phyloP scores from a whole-genome alignment of 2,113 vertebrate genomes.

The Pipra filicauda region DNA sequence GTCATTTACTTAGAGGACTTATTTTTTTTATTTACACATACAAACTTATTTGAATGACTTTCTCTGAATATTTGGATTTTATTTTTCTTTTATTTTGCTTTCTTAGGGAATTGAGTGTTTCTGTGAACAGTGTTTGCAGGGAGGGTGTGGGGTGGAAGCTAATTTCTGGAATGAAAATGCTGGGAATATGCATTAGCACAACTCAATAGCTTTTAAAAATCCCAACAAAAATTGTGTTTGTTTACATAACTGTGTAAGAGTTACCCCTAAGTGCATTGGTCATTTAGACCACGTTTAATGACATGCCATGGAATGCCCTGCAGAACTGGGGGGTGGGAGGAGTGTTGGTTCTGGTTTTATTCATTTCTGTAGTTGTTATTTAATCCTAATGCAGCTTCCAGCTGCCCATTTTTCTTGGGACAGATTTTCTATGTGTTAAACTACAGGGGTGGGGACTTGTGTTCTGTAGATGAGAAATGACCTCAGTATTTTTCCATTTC shows the following conservation, averaged over 20 bases:
- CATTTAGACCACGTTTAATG: neutral
- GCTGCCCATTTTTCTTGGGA: neutral
- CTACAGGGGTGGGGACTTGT: neutral
- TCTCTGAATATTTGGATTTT: constrained; percentile 61
- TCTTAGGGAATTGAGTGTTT: constrained; percentile 59
- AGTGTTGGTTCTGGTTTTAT: neutral
- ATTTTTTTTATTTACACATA: constrained; percentile 77
- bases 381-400: neutral
- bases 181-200: constrained; percentile 54
- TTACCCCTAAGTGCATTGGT: neutral
- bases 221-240: neutral
- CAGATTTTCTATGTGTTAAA: neutral
- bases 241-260: neutral
- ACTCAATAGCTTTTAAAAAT: constrained; percentile 22
- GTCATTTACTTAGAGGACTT: constrained; percentile 97
- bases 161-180: constrained; percentile 55
- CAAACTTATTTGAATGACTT: constrained; percentile 70
- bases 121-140: constrained; percentile 46
- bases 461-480: neutral
- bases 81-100: constrained; percentile 49
- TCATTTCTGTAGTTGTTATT: neutral
- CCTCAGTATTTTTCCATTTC: neutral
- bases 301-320: neutral
- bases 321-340: neutral
- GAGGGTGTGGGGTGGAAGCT: constrained; percentile 49